A percentile compares a stretch with the other conserved stretches of the same genome.
Evolutionary conservation across 2,888 invertebrate genomes (phyloP).

Genomic region (Rhingia campestris): DNA sequence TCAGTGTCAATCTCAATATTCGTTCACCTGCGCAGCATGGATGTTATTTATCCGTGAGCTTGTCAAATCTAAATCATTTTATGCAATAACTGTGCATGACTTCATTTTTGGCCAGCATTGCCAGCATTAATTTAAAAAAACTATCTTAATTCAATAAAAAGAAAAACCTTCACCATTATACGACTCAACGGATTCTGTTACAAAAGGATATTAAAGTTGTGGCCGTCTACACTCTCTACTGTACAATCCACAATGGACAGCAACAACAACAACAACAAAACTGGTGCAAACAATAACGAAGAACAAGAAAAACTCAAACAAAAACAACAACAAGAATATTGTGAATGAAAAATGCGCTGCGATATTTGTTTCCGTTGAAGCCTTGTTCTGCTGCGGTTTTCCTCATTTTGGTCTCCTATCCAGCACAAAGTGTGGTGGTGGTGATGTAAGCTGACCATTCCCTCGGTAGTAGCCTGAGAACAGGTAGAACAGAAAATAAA

Average conservation of each 20-base stretch:
- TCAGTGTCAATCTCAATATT: too few species aligned
- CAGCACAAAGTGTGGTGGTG: constrained; percentile 1
- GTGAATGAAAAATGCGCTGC: constrained; percentile 55
- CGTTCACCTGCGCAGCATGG: too few species aligned
- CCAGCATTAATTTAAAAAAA: too few species aligned
- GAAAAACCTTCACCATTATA: too few species aligned
- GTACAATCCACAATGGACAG: not conserved
- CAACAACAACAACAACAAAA: constrained; percentile 6
- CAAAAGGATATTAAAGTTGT: too few species aligned
- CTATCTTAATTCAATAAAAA: too few species aligned
- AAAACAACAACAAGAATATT: constrained; percentile 22
- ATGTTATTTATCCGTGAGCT: too few species aligned
- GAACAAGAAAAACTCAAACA: constrained; percentile 1
- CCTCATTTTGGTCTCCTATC: constrained; percentile 62
- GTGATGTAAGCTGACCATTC: constrained; percentile 52
- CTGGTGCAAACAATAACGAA: constrained; percentile 12
- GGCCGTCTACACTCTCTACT: too few species aligned
- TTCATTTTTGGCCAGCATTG: too few species aligned
- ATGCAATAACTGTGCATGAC: too few species aligned
- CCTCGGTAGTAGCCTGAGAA: constrained; percentile 40
- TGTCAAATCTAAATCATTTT: too few species aligned
- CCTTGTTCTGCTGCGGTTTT: constrained; percentile 68
- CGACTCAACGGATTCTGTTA: too few species aligned
- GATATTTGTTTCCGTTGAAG: constrained; percentile 62
- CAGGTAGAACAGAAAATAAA: constrained; percentile 48